Evolutionary conservation across 92 coral and sea anemone species (phyloP), one percentile per base, ranked within the genome.

Genomic region (Porites lobata): DNA sequence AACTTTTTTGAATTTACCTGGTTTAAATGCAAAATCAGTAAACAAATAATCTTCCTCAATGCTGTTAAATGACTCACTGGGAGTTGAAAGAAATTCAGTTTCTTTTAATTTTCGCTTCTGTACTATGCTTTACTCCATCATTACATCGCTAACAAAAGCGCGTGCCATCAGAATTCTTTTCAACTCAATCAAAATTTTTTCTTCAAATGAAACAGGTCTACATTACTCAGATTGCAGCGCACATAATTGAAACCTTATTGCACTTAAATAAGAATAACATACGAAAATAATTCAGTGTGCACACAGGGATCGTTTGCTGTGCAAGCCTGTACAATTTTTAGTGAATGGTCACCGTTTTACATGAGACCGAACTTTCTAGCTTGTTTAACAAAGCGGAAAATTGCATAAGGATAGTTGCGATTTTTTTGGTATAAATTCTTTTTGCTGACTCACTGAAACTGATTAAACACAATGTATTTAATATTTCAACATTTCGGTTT

Each of bases 381-480:
- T 57, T 82, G 86, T 82, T 82, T 56, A 82, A 82, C 86, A 50
- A 70, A 26, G 22, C 84, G 22, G 65, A 79, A 80, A 65, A 51
- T 54, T 19, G 8, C 24, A 70, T 11, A 70, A 1, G 7, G 19
- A 18, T 43, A 43, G 83, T 22, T 63, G 58, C 71, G 83, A 78
- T 19, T 78, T 78, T 61, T 38, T 38, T 38, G 47, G 47, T 38
- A 38, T 38, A 38, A 38, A 38, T 38, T 38, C 47, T 38, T 38
- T 38, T 38, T 38, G 47, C 47, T 38, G 47, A 6, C 47, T 38
- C 47, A 38, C 47, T 38, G 32, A 38, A 4, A 38, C 47, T 38
- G 47, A 38, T 38, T 38, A 38, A 38, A 13, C 77, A 29, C 18
- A 38, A 9, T 63, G 1, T 6, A 50, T 70, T 19, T 1, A 9